phyloP scores from a whole-genome alignment of 2,888 invertebrate genomes.

The Ashinkailepas kermadecensis region DNA sequence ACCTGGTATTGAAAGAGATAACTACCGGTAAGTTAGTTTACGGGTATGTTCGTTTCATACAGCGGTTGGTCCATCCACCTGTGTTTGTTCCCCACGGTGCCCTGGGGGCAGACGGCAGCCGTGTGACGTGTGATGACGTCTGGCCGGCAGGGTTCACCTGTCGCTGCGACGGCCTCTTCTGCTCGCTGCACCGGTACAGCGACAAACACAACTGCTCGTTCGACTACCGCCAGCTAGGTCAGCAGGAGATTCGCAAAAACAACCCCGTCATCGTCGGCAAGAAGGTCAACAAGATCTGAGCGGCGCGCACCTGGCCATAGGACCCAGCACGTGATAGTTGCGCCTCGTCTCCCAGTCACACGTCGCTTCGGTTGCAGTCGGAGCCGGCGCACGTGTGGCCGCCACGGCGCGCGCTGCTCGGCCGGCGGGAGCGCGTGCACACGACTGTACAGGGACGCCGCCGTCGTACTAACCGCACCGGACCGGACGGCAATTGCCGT shows the following conservation, averaged over 20 bases:
- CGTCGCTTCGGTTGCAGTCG: too few species aligned
- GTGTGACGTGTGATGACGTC: background rate
- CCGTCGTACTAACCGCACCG: slow-evolving; percentile 37
- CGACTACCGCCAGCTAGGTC: slow-evolving; percentile 96
- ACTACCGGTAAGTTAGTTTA: too few species aligned
- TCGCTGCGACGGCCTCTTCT: slow-evolving; percentile 96
- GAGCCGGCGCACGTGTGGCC: slow-evolving; percentile 45
- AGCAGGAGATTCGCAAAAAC: slow-evolving; percentile 97
- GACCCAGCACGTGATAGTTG: too few species aligned
- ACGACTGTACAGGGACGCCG: slow-evolving; percentile 50
- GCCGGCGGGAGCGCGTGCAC: slow-evolving; percentile 47
- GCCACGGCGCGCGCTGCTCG: slow-evolving; percentile 56
- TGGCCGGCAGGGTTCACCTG: slow-evolving; percentile 81
- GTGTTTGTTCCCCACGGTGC: too few species aligned
- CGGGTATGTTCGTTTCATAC: too few species aligned
- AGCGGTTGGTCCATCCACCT: too few species aligned
- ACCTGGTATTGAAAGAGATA: too few species aligned
- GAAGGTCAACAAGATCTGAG: slow-evolving; percentile 98
- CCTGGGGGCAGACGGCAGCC: too few species aligned
- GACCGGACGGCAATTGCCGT: background rate
- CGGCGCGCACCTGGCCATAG: too few species aligned
- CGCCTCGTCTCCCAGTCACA: too few species aligned
- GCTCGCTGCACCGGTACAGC: slow-evolving; percentile 97
- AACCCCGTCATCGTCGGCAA: slow-evolving; percentile 98
- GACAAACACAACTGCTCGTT: slow-evolving; percentile 98